Base-by-base conservation (phyloP, 2,113 vertebrate genomes). In the Shinisaurus crocodilurus region DNA sequence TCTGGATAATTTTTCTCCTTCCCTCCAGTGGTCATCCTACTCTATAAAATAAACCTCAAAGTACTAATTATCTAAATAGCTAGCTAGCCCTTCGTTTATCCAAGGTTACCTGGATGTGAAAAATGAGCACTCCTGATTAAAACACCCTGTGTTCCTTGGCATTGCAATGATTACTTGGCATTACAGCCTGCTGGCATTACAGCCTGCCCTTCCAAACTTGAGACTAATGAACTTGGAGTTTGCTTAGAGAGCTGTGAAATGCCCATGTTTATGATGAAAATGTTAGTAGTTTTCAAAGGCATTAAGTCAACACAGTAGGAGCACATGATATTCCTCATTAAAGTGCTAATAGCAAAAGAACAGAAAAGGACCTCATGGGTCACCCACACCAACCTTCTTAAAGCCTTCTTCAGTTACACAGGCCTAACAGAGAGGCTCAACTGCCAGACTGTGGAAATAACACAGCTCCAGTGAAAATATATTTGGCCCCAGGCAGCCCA, bases 241-340 rank as follows among this genome's bases (percentile, higher is more conserved):
- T 79, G 82, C 91, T 85, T 82, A 92, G 89, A 88, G 79, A 93
- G 84, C 90, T 94, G 79, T 86, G 80, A 70, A 88, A 93, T 45
- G 82, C 92, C 60, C 32, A 89, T 69, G 40, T 90, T 91, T 92
- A 92, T 83, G 88, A 91, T n/a, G 87, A 93, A 95, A 93, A 95
- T 91, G 1, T 40, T 77, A 92, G 93, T 43, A 91, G 76, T 74
- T 93, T 93, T 27, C 79, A 83, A 89, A 88, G n/a, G 54, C 15
- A 86, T 90, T 43, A 45, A 82, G 40, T 77, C 54, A 90, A 87
- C 69, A 92, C 70, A 85, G 7, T 75, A 89, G 93, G 45, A 54
- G 5, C 23, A 57, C n/a, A 74, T 74, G 63, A 16, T 25, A n/a
- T 74, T 74, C 32, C 48, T 25, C 20, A 74, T 74, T 54, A 23